phyloP scores from a whole-genome alignment of 2,113 vertebrate species.

The Syngnathoides biaculeatus region DNA sequence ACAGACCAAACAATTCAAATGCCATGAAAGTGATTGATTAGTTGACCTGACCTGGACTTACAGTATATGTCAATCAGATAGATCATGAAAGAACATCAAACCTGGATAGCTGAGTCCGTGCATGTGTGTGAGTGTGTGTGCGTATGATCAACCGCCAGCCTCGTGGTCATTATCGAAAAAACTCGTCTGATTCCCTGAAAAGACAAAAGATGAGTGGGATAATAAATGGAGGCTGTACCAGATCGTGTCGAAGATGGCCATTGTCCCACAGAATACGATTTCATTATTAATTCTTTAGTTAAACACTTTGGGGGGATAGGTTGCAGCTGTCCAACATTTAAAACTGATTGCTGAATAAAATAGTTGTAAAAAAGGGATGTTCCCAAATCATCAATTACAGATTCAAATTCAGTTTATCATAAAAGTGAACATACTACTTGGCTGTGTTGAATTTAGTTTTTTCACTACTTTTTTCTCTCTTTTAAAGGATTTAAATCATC shows the following conservation, averaged over 20 bases:
- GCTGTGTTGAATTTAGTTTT: not conserved
- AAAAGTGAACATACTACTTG: not conserved
- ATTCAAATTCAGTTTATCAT: not conserved
- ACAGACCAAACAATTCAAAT: conserved; percentile 58
- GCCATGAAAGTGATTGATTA: conserved; percentile 65
- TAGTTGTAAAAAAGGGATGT: too few relatives aligned
- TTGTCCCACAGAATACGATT: not conserved
- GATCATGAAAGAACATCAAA: conserved; percentile 66
- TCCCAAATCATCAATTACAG: not conserved
- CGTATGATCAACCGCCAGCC: conserved; percentile 35
- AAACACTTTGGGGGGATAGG: not conserved
- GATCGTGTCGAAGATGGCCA: not conserved
- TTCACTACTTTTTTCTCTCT: too few relatives aligned
- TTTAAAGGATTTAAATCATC: too few relatives aligned
- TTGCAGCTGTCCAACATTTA: not conserved
- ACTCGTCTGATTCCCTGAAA: conserved; percentile 35
- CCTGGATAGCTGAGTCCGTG: conserved; percentile 11
- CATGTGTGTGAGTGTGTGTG: conserved; percentile 19
- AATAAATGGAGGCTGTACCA: not conserved
- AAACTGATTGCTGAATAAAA: not conserved
- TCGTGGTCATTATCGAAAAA: conserved; percentile 43
- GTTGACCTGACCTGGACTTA: conserved; percentile 47
- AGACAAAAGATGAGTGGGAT: not conserved
- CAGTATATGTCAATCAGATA: conserved; percentile 48
- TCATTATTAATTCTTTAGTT: not conserved